These are phyloP conservation scores for Drosophila orena DNA, from an alignment of 1,140 invertebrate genomes.

Conservation along the genomic window DNA sequence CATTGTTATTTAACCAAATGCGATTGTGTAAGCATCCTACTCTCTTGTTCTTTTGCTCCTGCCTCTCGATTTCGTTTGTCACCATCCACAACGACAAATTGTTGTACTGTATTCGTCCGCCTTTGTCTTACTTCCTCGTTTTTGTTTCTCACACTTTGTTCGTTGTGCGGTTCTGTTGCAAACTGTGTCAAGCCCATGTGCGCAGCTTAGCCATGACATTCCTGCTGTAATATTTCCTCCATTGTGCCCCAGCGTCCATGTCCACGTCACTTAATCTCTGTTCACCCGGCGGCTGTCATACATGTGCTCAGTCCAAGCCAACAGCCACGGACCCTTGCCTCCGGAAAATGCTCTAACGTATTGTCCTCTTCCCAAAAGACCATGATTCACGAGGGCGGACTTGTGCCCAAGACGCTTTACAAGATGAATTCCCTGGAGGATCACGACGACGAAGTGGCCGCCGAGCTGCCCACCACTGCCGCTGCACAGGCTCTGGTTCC, in stretches of 20 bases:
- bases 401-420: conserved; percentile 96
- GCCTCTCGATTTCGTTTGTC: conserved; percentile 27
- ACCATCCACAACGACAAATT: conserved; percentile 8
- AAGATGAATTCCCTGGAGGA: conserved; percentile 89
- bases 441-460: conserved; percentile 75
- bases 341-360: not conserved
- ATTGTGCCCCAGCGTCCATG: conserved; percentile 23
- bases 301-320: conserved; percentile 3
- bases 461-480: conserved; percentile 5
- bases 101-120: conserved; percentile 11
- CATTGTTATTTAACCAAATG: conserved; percentile 84
- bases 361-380: conserved; percentile 86
- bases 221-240: not conserved
- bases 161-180: conserved; percentile 22
- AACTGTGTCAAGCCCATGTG: conserved; percentile 51
- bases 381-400: conserved; percentile 93
- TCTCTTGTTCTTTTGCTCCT: conserved; percentile 14
- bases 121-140: conserved; percentile 20
- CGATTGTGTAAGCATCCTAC: conserved; percentile 83
- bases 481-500: conserved; percentile 9
- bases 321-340: not conserved
- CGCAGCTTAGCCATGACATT: conserved; percentile 14
- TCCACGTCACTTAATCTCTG: conserved; percentile 23
- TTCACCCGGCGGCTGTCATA: conserved; percentile 22
- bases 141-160: conserved; percentile 29